Percentiles rank a stretch among this genome's conserved stretches.
phyloP scores from a whole-genome alignment of 23 tunicate genomes.

The Halocynthia aurantium region DNA sequence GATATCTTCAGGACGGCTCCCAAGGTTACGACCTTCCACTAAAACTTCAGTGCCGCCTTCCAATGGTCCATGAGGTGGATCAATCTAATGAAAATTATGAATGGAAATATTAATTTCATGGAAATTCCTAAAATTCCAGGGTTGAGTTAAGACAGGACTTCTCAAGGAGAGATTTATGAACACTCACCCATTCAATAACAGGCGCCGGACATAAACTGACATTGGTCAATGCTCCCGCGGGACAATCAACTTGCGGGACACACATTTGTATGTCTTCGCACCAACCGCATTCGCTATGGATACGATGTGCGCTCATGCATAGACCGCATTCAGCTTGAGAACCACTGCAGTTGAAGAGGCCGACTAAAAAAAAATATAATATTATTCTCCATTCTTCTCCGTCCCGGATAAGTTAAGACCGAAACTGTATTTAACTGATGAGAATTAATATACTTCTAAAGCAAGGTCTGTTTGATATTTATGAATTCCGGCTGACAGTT shows the following conservation, averaged over 20 bases:
- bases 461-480: too few species aligned
- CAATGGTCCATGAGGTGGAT: slow-evolving; percentile 9
- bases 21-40: slow-evolving; percentile 12
- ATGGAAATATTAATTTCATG: not conserved
- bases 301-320: slow-evolving; percentile 11
- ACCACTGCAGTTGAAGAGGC: slow-evolving; percentile 21
- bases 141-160: not conserved
- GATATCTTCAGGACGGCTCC: not conserved
- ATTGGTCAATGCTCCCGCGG: not conserved
- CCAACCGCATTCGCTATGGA: slow-evolving; percentile 16
- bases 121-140: not conserved
- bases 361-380: slow-evolving; percentile 5
- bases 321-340: slow-evolving; percentile 16
- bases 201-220: slow-evolving; percentile 9
- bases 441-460: too few species aligned
- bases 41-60: slow-evolving; percentile 22
- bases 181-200: slow-evolving; percentile 1
- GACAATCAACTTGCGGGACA: slow-evolving; percentile 5
- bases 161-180: too few species aligned
- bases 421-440: too few species aligned
- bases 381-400: too few species aligned
- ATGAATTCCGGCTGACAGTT: too few species aligned
- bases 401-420: too few species aligned
- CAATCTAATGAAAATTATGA: slow-evolving; percentile 9
- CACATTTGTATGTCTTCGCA: not conserved